A percentile compares a stretch with the other conserved stretches of the same genome.
Conservation (phyloP, 2,797 vertebrate genomes). For the Phalanger gymnotis region DNA sequence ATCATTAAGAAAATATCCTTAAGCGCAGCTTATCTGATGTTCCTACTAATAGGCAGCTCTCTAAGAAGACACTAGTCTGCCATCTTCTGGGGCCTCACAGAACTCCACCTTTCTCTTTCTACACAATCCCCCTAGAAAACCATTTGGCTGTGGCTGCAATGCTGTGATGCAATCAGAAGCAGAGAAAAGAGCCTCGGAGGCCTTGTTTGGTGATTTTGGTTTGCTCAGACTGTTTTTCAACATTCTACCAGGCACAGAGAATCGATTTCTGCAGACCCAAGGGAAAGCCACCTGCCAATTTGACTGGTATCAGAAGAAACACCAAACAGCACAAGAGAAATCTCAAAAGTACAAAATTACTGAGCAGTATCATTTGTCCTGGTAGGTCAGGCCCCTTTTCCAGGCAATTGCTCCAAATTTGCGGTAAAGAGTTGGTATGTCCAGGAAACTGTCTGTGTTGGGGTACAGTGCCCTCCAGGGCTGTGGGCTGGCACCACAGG, state of each 20-base stretch:
- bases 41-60: slow-evolving; percentile 66
- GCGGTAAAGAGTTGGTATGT: slow-evolving; percentile 78
- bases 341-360: slow-evolving; percentile 51
- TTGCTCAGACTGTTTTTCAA: slow-evolving; percentile 66
- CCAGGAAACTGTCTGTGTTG: slow-evolving; percentile 72
- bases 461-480: slow-evolving; percentile 74
- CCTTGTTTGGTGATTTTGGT: slow-evolving; percentile 50
- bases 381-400: slow-evolving; percentile 79
- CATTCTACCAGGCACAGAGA: slow-evolving; percentile 76
- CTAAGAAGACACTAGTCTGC: slow-evolving; percentile 82
- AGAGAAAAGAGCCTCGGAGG: slow-evolving; percentile 51
- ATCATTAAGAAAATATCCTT: slow-evolving; percentile 63
- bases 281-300: slow-evolving; percentile 63
- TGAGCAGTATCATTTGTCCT: slow-evolving; percentile 80
- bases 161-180: slow-evolving; percentile 50
- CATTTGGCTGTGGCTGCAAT: background rate
- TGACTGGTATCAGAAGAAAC: slow-evolving; percentile 66
- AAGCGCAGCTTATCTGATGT: slow-evolving; percentile 74
- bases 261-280: slow-evolving; percentile 74
- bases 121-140: slow-evolving; percentile 48
- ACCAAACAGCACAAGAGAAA: slow-evolving; percentile 70
- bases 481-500: slow-evolving; percentile 66
- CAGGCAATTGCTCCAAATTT: slow-evolving; percentile 81
- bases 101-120: slow-evolving; percentile 72
- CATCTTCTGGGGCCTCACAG: slow-evolving; percentile 83